A percentile compares a stretch with the other conserved stretches of the same genome.
Evolutionary conservation across 2,888 invertebrate species (phyloP).

Genomic region (Odontocolon sp.): DNA sequence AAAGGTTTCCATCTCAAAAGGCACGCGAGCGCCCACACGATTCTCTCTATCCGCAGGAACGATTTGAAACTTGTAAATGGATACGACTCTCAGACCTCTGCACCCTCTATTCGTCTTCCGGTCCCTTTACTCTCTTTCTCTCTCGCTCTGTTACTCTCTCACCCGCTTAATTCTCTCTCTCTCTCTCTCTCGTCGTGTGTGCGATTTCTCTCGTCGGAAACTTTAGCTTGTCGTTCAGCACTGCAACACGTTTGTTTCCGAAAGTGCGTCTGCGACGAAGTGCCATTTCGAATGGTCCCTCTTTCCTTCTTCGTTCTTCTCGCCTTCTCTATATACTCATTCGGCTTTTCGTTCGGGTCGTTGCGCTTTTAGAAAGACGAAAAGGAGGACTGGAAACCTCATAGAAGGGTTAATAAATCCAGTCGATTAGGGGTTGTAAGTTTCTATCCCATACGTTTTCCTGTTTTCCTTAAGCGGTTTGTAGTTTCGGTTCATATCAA

Average conservation of each 20-base stretch:
- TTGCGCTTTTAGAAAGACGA: conserved; percentile 36
- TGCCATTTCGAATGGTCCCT: conserved; percentile 50
- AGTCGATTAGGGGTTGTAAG: conserved; percentile 4
- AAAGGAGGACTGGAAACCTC: background rate
- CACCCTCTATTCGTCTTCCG: conserved; percentile 56
- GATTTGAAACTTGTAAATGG: conserved; percentile 78
- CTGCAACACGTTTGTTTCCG: conserved; percentile 57
- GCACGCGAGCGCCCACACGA: conserved; percentile 57
- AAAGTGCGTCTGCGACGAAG: conserved; percentile 64
- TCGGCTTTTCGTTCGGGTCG: conserved; percentile 42
- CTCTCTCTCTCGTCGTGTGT: conserved; percentile 22
- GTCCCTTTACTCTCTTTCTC: conserved; percentile 35
- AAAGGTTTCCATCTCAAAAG: conserved; percentile 75
- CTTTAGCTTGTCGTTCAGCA: conserved; percentile 28
- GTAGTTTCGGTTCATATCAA: no score
- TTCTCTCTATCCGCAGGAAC: conserved; percentile 61
- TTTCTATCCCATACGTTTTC: background rate
- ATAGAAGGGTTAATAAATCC: conserved; percentile 43
- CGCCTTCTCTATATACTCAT: background rate
- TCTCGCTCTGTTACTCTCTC: conserved; percentile 9
- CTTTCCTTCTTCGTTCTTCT: background rate
- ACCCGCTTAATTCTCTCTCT: background rate
- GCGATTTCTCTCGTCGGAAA: conserved; percentile 50
- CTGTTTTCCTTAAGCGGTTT: background rate
- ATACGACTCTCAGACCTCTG: conserved; percentile 70